A percentile compares a stretch with the other conserved stretches of the same genome.
These are phyloP conservation scores for Hippocampus kuda DNA, from an alignment of 2,797 vertebrate species.

Conservation along the genomic window DNA sequence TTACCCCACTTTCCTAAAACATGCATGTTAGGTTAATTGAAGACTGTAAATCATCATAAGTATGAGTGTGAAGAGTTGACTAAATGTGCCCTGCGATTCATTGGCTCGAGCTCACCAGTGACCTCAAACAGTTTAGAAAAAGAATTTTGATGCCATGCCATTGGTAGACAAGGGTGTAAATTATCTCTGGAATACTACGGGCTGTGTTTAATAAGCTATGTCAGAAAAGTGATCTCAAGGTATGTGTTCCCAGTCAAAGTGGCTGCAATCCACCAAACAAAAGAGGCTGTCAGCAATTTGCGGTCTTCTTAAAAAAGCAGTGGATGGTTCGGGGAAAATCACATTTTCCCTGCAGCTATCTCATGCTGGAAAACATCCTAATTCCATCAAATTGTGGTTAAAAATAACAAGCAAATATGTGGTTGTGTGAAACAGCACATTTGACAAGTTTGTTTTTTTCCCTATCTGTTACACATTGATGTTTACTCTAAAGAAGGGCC, in stretches of 20 bases:
- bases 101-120: too few relatives aligned
- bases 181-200: conserved; percentile 22
- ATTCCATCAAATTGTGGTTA: neutral
- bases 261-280: neutral
- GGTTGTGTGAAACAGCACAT: neutral
- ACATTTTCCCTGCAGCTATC: neutral
- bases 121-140: too few relatives aligned
- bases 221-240: conserved; percentile 14
- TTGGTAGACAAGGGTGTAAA: conserved; percentile 1
- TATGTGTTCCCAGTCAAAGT: conserved; percentile 21
- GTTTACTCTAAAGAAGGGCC: neutral
- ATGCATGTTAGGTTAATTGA: too few relatives aligned
- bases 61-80: too few relatives aligned
- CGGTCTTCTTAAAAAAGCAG: neutral
- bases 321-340: neutral
- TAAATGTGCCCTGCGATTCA: too few relatives aligned
- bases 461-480: neutral
- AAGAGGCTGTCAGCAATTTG: neutral
- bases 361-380: neutral
- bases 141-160: neutral
- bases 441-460: neutral
- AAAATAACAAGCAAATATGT: neutral
- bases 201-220: conserved; percentile 50
- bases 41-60: too few relatives aligned
- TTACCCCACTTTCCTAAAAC: too few relatives aligned